A percentile compares a stretch with the other conserved stretches of the same genome.
Evolutionary conservation across 2,113 vertebrate species (phyloP).

Genomic region (Balaenoptera acutorostrata): DNA sequence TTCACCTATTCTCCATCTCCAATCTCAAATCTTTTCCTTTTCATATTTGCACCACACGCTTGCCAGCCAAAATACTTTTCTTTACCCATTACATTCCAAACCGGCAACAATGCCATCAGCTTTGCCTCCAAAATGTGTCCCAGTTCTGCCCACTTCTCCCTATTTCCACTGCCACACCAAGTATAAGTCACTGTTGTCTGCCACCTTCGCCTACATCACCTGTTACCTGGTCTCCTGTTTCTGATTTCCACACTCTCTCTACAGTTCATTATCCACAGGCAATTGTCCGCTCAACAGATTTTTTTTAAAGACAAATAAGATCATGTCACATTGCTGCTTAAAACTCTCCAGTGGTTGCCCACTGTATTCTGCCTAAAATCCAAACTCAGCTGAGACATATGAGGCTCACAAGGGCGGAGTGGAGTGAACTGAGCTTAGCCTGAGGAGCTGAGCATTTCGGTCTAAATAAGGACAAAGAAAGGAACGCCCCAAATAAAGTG

Average conservation of each 20-base stretch:
- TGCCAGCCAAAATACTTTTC: background rate
- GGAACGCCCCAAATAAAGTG: background rate
- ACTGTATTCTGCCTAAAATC: background rate
- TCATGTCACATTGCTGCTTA: background rate
- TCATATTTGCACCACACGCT: background rate
- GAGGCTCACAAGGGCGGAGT: background rate
- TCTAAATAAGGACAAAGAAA: background rate
- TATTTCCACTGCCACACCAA: background rate
- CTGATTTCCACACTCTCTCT: background rate
- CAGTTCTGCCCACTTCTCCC: background rate
- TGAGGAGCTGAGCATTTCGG: background rate
- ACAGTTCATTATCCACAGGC: background rate
- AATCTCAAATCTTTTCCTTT: background rate
- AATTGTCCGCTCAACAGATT: background rate
- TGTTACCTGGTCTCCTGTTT: background rate
- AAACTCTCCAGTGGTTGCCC: background rate
- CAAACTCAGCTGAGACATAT: background rate
- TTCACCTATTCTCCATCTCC: background rate
- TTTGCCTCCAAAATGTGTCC: background rate
- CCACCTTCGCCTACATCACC: background rate
- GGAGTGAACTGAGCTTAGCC: background rate
- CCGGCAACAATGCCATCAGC: background rate
- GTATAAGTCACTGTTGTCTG: background rate
- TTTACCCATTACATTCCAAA: background rate
- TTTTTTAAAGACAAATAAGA: background rate